These are phyloP conservation scores for Onychomys torridus DNA, from an alignment of 2,797 vertebrate genomes.

Conservation along the genomic window DNA sequence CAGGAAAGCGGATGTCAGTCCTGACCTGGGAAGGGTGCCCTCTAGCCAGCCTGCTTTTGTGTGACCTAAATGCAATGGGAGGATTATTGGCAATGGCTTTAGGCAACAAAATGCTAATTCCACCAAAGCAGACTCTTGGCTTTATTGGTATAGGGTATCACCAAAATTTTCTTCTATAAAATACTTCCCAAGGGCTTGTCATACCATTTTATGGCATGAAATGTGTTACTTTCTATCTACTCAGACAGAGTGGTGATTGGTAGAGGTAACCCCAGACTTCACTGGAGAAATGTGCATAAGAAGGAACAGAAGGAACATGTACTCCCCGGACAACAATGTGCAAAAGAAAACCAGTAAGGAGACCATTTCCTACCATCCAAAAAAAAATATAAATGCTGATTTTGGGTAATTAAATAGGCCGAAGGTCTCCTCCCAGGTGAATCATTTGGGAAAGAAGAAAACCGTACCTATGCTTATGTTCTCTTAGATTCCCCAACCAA, in stretches of 20 bases:
- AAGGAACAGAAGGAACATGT: background rate
- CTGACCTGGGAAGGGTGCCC: background rate
- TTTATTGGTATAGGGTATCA: background rate
- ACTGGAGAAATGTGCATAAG: background rate
- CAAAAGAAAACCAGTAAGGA: conserved; percentile 11
- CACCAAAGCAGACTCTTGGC: conserved; percentile 6
- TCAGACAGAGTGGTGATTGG: background rate
- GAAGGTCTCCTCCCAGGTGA: background rate
- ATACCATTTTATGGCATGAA: background rate
- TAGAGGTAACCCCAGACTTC: background rate
- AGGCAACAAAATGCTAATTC: conserved; percentile 21
- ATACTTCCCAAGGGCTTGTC: background rate
- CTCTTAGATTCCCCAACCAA: background rate
- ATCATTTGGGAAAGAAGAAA: conserved; percentile 45
- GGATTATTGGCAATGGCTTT: background rate
- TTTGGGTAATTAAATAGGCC: background rate
- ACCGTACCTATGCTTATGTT: background rate
- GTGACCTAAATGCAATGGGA: background rate
- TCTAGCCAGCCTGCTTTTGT: background rate
- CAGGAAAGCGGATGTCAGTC: background rate
- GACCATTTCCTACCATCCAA: background rate
- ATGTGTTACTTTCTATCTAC: background rate
- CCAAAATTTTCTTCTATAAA: conserved; percentile 2
- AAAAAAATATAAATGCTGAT: background rate
- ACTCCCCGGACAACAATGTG: background rate